Evolutionary conservation across 2,113 vertebrate genomes (phyloP).

Genomic region (Electrona antarctica): DNA sequence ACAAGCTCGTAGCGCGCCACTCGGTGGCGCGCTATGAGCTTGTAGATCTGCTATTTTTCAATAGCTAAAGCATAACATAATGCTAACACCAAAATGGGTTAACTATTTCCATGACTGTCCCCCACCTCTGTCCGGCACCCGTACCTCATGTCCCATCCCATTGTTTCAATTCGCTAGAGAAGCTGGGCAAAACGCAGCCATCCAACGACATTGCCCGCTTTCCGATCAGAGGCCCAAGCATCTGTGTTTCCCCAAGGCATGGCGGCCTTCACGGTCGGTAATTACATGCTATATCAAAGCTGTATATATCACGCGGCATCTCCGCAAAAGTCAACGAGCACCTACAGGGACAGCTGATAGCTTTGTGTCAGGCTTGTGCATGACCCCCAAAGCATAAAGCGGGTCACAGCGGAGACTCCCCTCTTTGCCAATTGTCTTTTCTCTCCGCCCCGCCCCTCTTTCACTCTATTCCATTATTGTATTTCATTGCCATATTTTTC

Average conservation of each 20-base stretch:
- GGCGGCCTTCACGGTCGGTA: slow-evolving; percentile 74
- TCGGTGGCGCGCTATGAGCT: too few species aligned
- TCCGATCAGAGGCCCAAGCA: slow-evolving; percentile 53
- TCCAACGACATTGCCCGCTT: slow-evolving; percentile 63
- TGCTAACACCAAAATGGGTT: too few species aligned
- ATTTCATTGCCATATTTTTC: slow-evolving; percentile 6
- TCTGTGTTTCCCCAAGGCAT: slow-evolving; percentile 54
- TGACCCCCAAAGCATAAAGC: slow-evolving; percentile 70
- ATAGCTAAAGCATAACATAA: too few species aligned
- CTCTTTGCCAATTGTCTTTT: neutral
- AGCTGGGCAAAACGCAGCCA: slow-evolving; percentile 27
- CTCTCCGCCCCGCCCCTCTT: neutral
- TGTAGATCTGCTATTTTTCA: too few species aligned
- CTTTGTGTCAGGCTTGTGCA: slow-evolving; percentile 61
- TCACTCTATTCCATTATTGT: slow-evolving; percentile 2
- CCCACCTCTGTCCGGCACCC: slow-evolving; percentile 14
- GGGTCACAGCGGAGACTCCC: slow-evolving; percentile 45
- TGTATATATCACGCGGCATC: slow-evolving; percentile 76
- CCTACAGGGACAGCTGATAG: slow-evolving; percentile 74
- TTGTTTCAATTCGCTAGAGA: slow-evolving; percentile 37
- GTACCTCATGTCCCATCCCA: slow-evolving; percentile 26
- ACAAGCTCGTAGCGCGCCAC: too few species aligned
- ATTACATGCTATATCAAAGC: slow-evolving; percentile 79
- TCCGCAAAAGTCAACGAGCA: slow-evolving; percentile 61
- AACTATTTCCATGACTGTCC: slow-evolving; percentile 25